These are phyloP conservation scores for Cinclus mexicanus DNA, from an alignment of 2,113 vertebrate species.

Conservation along the genomic window DNA sequence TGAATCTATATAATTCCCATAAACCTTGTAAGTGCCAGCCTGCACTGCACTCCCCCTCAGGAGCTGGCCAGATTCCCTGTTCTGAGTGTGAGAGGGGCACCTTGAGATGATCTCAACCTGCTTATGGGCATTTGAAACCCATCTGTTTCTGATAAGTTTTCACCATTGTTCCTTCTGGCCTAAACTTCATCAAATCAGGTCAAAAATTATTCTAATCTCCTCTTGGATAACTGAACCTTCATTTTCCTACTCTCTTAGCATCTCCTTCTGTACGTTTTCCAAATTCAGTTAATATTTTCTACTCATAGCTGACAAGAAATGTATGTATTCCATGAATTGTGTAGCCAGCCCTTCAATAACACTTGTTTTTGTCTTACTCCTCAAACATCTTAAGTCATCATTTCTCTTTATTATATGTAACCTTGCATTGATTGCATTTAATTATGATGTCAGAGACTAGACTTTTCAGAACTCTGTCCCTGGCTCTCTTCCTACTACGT, in stretches of 20 bases:
- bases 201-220: not conserved
- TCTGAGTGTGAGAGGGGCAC: accelerated
- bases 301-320: not conserved
- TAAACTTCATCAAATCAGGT: not conserved
- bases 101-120: not conserved
- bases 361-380: not conserved
- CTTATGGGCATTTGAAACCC: not conserved
- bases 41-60: accelerated
- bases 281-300: not conserved
- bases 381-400: not conserved
- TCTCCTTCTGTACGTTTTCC: not conserved
- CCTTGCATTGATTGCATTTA: not conserved
- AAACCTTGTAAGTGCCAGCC: not conserved
- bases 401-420: not conserved
- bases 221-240: not conserved
- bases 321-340: not conserved
- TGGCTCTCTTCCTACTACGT: not conserved
- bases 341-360: not conserved
- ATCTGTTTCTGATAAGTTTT: not conserved
- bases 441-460: not conserved
- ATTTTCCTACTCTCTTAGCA: not conserved
- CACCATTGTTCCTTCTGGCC: not conserved
- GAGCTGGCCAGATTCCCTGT: not conserved
- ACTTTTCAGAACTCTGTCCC: not conserved
- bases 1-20: not conserved